A percentile compares a stretch with the other conserved stretches of the same genome.
Evolutionary conservation across 2,888 invertebrate species (phyloP).

Genomic region (Meliscaeva auricollis): DNA sequence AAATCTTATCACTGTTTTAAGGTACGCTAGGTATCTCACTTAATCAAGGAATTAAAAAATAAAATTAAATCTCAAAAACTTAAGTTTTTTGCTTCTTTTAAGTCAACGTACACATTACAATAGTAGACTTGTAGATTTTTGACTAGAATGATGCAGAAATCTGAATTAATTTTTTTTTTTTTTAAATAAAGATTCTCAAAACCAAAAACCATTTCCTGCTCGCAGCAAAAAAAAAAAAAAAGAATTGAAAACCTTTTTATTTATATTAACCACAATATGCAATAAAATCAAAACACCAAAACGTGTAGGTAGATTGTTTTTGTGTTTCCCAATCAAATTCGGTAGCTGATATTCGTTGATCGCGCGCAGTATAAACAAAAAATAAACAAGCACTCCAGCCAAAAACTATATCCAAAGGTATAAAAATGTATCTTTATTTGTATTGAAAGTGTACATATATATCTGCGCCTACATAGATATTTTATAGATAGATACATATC

Average conservation of each 20-base stretch:
- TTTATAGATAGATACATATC: neutral
- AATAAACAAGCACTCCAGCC: neutral
- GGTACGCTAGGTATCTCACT: no score
- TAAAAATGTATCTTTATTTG: neutral
- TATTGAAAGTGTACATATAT: no score
- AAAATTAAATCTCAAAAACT: no score
- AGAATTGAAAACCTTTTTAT: neutral
- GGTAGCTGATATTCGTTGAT: conserved; percentile 49
- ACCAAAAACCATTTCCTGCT: neutral
- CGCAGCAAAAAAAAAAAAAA: neutral
- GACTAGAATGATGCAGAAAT: no score
- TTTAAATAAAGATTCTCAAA: neutral
- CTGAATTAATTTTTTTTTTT: neutral
- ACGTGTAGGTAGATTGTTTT: conserved; percentile 8
- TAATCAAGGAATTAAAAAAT: no score
- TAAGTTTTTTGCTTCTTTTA: no score
- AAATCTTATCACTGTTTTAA: no score
- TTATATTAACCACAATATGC: conserved; percentile 7
- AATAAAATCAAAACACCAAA: conserved; percentile 28
- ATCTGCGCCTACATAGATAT: neutral
- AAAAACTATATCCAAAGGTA: neutral
- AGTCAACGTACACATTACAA: no score
- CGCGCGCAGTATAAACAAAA: no score
- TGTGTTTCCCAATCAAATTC: conserved; percentile 37
- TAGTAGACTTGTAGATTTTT: no score